These are phyloP conservation scores for Loripinus fragilis DNA, from an alignment of 2,888 invertebrate genomes.

Conservation along the genomic window DNA sequence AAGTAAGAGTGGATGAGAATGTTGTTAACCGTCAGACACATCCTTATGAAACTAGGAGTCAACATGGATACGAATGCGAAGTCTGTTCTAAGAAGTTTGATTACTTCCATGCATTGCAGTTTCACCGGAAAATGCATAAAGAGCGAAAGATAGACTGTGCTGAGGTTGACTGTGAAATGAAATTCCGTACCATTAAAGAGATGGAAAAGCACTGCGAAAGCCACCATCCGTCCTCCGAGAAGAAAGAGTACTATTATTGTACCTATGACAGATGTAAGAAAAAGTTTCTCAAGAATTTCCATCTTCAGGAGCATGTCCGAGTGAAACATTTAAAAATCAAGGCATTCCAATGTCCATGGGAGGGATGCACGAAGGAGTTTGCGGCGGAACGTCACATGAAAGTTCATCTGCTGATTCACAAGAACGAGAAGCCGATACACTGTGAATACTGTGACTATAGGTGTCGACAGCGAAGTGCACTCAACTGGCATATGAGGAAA, in stretches of 20 bases:
- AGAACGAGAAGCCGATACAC: conserved; percentile 75
- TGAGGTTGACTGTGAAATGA: conserved; percentile 51
- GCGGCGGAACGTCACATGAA: conserved; percentile 70
- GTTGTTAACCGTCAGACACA: not conserved
- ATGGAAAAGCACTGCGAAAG: conserved; percentile 61
- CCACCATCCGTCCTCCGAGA: conserved; percentile 48
- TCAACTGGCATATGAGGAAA: conserved; percentile 80
- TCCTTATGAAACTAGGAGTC: not conserved
- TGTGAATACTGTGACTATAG: conserved; percentile 77
- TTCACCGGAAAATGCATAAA: conserved; percentile 61
- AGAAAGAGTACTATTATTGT: conserved; percentile 63
- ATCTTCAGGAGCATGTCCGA: conserved; percentile 72
- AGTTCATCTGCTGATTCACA: conserved; percentile 74
- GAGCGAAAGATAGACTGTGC: conserved; percentile 54
- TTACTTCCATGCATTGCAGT: conserved; percentile 57
- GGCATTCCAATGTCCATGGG: conserved; percentile 68
- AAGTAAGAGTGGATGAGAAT: not conserved
- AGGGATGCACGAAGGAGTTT: conserved; percentile 72
- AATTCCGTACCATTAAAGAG: conserved; percentile 52
- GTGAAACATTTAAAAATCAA: conserved; percentile 70
- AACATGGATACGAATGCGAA: conserved; percentile 53
- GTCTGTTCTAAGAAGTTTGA: conserved; percentile 58
- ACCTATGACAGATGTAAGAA: conserved; percentile 68
- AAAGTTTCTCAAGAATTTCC: conserved; percentile 67
- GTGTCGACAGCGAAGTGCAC: conserved; percentile 75